A percentile compares a stretch with the other conserved stretches of the same genome.
Conservation (phyloP, 2,888 invertebrate species). For the Penaeus monodon region DNA sequence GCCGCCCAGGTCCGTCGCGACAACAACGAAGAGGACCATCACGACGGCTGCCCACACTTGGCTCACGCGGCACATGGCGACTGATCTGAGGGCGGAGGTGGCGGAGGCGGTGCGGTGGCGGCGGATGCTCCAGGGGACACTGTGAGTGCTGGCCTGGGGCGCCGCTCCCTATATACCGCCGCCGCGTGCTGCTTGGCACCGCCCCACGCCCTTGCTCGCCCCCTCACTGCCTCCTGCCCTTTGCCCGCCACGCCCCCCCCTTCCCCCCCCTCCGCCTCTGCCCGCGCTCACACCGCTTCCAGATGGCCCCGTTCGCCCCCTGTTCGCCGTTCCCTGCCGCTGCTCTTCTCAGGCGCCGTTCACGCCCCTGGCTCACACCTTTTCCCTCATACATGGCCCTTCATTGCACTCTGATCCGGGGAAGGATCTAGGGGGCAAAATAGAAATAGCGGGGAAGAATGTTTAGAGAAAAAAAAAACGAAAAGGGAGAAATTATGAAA, state of each 20-base stretch:
- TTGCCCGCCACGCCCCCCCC: not conserved
- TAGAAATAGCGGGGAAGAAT: no score
- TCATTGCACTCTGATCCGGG: no score
- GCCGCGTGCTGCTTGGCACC: no score
- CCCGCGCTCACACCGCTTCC: not conserved
- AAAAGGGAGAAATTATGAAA: no score
- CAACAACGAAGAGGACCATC: conserved; percentile 42
- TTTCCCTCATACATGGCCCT: not conserved
- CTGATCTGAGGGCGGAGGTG: conserved; percentile 3
- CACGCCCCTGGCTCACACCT: not conserved
- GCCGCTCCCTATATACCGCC: not conserved
- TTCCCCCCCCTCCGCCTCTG: not conserved
- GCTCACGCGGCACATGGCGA: conserved; percentile 31
- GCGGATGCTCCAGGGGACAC: conserved; percentile 20
- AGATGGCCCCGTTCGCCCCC: not conserved
- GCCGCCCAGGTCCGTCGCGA: conserved; percentile 20
- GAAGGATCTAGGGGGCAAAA: no score
- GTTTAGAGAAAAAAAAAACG: no score
- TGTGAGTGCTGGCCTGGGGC: conserved; percentile 18
- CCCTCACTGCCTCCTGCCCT: not conserved
- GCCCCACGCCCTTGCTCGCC: no score
- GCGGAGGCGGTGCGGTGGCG: conserved; percentile 6
- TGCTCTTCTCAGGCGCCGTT: not conserved
- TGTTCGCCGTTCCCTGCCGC: not conserved
- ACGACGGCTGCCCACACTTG: conserved; percentile 44